These are phyloP conservation scores for Drosophila lacicola DNA, from an alignment of 2,888 invertebrate species.

Conservation along the genomic window DNA sequence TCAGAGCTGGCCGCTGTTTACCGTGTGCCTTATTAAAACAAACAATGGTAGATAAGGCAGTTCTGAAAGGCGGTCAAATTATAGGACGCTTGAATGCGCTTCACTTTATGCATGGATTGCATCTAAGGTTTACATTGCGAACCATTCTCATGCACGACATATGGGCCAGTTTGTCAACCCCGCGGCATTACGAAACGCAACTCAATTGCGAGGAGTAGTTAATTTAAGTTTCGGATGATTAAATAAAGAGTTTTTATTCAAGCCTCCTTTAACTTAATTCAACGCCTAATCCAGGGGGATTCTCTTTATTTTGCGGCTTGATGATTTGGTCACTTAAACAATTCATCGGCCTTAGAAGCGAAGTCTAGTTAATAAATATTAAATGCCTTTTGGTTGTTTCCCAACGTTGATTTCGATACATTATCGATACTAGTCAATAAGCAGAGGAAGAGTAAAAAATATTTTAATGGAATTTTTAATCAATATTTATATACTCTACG, in stretches of 20 bases:
- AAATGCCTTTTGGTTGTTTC: too few relatives aligned
- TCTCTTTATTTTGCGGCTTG: too few relatives aligned
- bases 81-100: neutral
- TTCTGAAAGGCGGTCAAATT: conserved; percentile 4
- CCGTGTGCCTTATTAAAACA: conserved; percentile 52
- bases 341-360: too few relatives aligned
- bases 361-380: too few relatives aligned
- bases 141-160: neutral
- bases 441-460: too few relatives aligned
- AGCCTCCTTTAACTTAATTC: too few relatives aligned
- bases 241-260: too few relatives aligned
- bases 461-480: too few relatives aligned
- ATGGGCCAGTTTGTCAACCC: neutral
- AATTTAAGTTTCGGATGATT: neutral
- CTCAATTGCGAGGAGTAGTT: neutral
- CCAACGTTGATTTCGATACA: neutral
- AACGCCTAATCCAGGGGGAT: too few relatives aligned
- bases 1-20: conserved; percentile 45
- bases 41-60: conserved; percentile 17
- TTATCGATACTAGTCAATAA: neutral
- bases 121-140: neutral
- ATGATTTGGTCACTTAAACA: too few relatives aligned
- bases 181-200: neutral
- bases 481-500: too few relatives aligned
- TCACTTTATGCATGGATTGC: neutral